Evolutionary conservation across 2,797 vertebrate species (phyloP).

Genomic region (Sandelia bainsii): DNA sequence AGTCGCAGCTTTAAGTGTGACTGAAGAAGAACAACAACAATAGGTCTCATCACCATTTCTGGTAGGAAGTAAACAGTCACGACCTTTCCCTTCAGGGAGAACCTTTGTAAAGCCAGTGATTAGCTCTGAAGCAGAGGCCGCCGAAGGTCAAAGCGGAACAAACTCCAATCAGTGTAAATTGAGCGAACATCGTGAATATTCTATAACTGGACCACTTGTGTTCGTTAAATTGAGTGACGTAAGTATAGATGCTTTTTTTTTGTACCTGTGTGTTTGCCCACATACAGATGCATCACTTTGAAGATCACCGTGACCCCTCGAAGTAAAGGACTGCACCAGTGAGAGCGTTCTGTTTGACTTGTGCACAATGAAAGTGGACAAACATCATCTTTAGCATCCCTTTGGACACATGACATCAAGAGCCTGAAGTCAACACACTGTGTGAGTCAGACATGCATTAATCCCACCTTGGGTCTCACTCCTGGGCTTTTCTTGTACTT

Average conservation of each 20-base stretch:
- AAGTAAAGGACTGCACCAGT: background rate
- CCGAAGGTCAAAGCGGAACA: slow-evolving; percentile 1
- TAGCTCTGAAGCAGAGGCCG: background rate
- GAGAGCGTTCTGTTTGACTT: background rate
- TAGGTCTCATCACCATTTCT: slow-evolving; percentile 1
- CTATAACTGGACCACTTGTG: background rate
- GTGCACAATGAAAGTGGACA: background rate
- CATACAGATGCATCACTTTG: background rate
- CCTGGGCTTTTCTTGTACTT: background rate
- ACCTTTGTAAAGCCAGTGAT: background rate
- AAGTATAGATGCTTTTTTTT: background rate
- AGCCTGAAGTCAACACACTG: background rate
- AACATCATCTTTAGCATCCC: background rate
- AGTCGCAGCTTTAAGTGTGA: background rate
- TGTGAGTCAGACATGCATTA: slow-evolving; percentile 24
- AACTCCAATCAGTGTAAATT: slow-evolving; percentile 8
- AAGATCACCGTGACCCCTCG: background rate
- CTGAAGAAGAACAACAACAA: slow-evolving; percentile 1
- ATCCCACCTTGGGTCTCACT: slow-evolving; percentile 2
- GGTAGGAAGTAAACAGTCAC: background rate
- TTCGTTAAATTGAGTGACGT: background rate
- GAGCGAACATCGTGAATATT: background rate
- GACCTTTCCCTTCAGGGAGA: background rate
- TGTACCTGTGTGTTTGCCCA: background rate
- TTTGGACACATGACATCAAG: background rate